These are phyloP conservation scores for Bhutanitis thaidina DNA, from an alignment of 2,888 invertebrate genomes.

Conservation along the genomic window DNA sequence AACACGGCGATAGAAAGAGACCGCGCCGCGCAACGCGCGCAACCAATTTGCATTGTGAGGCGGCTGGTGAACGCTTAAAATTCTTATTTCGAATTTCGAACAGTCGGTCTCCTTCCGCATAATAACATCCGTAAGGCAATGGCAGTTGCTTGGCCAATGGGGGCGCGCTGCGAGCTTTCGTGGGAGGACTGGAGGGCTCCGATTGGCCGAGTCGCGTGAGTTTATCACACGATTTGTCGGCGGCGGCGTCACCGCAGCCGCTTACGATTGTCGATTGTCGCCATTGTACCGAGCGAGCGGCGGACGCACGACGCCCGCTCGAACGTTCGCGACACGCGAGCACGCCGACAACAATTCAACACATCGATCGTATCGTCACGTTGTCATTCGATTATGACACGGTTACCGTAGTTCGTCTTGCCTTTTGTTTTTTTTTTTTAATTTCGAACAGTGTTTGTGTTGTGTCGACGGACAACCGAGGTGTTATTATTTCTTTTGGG, in stretches of 20 bases:
- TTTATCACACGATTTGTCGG: slow-evolving; percentile 76
- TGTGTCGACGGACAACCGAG: slow-evolving; percentile 50
- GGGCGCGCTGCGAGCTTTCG: slow-evolving; percentile 56
- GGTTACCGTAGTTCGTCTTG: slow-evolving; percentile 38
- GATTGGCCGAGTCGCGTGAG: slow-evolving; percentile 62
- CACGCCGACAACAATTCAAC: slow-evolving; percentile 50
- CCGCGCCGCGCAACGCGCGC: slow-evolving; percentile 60
- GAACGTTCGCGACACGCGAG: slow-evolving; percentile 55
- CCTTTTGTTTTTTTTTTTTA: no score
- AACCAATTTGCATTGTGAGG: slow-evolving; percentile 75
- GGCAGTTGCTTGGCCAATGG: slow-evolving; percentile 77
- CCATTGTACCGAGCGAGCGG: slow-evolving; percentile 71
- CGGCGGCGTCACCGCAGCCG: slow-evolving; percentile 70
- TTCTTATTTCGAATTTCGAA: slow-evolving; percentile 69
- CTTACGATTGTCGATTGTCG: slow-evolving; percentile 77
- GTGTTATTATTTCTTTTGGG: slow-evolving; percentile 34
- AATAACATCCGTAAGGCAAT: slow-evolving; percentile 77
- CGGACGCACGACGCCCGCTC: slow-evolving; percentile 37
- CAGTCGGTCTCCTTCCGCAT: slow-evolving; percentile 76
- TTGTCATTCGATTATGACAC: slow-evolving; percentile 32
- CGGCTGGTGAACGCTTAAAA: slow-evolving; percentile 72
- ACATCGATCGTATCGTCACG: slow-evolving; percentile 56
- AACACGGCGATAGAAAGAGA: slow-evolving; percentile 55
- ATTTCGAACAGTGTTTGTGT: slow-evolving; percentile 40
- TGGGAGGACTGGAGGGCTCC: slow-evolving; percentile 63